These are phyloP conservation scores for Cydia pomonella DNA, from an alignment of 1,140 invertebrate species.

Conservation along the genomic window DNA sequence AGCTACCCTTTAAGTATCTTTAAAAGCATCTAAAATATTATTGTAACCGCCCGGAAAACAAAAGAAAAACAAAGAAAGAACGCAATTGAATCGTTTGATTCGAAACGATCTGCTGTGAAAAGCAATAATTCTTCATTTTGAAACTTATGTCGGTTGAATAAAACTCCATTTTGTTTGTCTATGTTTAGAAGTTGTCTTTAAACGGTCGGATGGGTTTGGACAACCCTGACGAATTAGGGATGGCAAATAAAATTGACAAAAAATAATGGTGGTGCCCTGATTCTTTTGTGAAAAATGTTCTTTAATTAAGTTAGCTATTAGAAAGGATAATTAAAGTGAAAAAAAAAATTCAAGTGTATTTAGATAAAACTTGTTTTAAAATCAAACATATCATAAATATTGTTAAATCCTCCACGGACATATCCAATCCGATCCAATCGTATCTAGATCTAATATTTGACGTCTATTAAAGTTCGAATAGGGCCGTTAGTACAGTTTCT, in stretches of 20 bases:
- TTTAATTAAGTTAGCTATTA: neutral
- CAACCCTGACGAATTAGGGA: neutral
- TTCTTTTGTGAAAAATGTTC: neutral
- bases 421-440: too few relatives aligned
- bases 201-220: neutral
- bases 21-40: too few relatives aligned
- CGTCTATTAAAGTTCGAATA: too few relatives aligned
- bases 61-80: neutral
- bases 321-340: neutral
- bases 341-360: too few relatives aligned
- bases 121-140: neutral
- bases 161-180: neutral
- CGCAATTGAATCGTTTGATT: neutral
- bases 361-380: too few relatives aligned
- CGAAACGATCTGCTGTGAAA: neutral
- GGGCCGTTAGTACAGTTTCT: too few relatives aligned
- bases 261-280: neutral
- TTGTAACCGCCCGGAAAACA: neutral
- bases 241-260: neutral
- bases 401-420: too few relatives aligned
- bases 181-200: neutral
- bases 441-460: too few relatives aligned
- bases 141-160: neutral
- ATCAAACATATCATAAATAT: too few relatives aligned
- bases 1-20: too few relatives aligned